A percentile compares a stretch with the other conserved stretches of the same genome.
Evolutionary conservation across 2,888 invertebrate genomes (phyloP).

Genomic region (Drosophila bunnanda): DNA sequence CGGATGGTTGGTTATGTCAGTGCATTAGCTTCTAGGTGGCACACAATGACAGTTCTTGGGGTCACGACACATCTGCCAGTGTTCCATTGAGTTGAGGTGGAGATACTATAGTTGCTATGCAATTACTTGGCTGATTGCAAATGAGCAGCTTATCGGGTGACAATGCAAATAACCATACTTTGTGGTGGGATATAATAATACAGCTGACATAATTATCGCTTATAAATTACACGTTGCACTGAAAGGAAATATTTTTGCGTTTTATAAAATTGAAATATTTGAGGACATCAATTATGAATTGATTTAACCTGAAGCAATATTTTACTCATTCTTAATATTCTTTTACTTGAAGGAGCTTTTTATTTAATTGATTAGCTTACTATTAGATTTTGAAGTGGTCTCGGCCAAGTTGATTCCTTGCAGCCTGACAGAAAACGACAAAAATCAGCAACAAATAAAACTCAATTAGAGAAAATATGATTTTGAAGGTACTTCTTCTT

Average conservation of each 20-base stretch:
- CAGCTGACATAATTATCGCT: not conserved
- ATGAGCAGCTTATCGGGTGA: slow-evolving; percentile 8
- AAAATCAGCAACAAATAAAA: slow-evolving; percentile 47
- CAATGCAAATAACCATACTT: not conserved
- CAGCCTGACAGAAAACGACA: not conserved
- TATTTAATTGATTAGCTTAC: slow-evolving; percentile 59
- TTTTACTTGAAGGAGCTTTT: too few species aligned
- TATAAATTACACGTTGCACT: not conserved
- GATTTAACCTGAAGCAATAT: not conserved
- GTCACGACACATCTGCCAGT: slow-evolving; percentile 33
- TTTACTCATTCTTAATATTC: not conserved
- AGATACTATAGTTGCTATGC: slow-evolving; percentile 3
- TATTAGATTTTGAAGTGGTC: slow-evolving; percentile 54
- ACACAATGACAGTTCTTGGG: slow-evolving; percentile 28
- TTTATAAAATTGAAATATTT: not conserved
- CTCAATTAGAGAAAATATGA: slow-evolving; percentile 67
- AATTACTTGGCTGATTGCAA: slow-evolving; percentile 18
- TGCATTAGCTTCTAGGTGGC: slow-evolving; percentile 19
- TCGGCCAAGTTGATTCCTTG: not conserved
- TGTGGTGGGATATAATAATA: not conserved
- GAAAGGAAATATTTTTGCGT: not conserved
- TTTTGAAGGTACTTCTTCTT: slow-evolving; percentile 40
- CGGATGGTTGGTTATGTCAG: slow-evolving; percentile 37
- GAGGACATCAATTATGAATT: not conserved
- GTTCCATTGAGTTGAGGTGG: not conserved